Conservation (phyloP, 2,113 vertebrate species). For the Manacus vitellinus region DNA sequence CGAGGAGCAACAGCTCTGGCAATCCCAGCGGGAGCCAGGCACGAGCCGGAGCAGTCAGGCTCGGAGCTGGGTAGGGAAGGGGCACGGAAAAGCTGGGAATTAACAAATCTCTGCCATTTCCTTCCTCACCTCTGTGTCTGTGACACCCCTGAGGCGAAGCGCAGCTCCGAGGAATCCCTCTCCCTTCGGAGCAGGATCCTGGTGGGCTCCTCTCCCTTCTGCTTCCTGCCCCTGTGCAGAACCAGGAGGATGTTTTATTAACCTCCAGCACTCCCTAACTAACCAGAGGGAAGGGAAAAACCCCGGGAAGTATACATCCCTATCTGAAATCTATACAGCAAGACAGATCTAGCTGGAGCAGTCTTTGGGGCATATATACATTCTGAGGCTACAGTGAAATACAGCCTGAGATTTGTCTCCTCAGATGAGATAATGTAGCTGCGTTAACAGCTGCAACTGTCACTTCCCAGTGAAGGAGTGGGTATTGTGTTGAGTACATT, state of each 20-base stretch:
- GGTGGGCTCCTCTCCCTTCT: background rate
- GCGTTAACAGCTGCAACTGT: slow-evolving; percentile 72
- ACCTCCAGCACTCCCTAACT: background rate
- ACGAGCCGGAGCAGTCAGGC: fast-evolving
- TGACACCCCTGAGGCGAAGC: background rate
- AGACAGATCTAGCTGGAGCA: slow-evolving; percentile 53
- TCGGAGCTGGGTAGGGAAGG: fast-evolving
- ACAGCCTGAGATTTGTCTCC: slow-evolving; percentile 71
- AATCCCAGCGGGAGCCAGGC: background rate
- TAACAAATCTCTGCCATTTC: background rate
- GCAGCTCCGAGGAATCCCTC: background rate
- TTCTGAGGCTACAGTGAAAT: slow-evolving; percentile 68
- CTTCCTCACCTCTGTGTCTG: background rate
- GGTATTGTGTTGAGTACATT: slow-evolving; percentile 74
- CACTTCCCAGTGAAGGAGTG: slow-evolving; percentile 71
- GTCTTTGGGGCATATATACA: slow-evolving; percentile 63
- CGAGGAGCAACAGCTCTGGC: background rate
- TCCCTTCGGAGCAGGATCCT: fast-evolving
- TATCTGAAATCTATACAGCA: slow-evolving; percentile 68
- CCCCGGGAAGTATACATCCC: background rate
- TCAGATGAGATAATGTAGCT: slow-evolving; percentile 71
- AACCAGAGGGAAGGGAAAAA: slow-evolving; percentile 20
- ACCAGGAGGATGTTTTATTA: background rate
- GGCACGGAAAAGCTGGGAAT: background rate
- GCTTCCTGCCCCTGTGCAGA: background rate